Percentiles rank a stretch among this genome's conserved stretches.
phyloP scores from a whole-genome alignment of 2,797 vertebrate species.

The Ara ararauna region DNA sequence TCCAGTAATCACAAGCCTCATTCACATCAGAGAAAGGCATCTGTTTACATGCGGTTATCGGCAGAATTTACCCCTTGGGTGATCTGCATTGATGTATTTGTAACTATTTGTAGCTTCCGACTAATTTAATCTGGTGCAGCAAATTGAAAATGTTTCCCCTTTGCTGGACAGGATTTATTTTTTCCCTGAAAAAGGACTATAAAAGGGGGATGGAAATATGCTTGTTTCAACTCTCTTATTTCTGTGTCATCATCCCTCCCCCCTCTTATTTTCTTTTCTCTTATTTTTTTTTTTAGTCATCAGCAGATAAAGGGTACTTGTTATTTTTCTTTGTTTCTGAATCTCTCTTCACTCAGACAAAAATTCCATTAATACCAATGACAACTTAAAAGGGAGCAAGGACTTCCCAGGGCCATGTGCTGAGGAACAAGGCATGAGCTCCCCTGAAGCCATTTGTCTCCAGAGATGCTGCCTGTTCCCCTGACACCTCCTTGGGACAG shows the following conservation, averaged over 20 bases:
- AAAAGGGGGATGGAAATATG: neutral
- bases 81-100: constrained; percentile 36
- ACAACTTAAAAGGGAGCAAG: neutral
- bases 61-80: constrained; percentile 28
- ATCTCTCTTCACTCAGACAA: neutral
- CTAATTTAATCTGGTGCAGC: constrained; percentile 23
- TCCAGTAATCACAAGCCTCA: constrained; percentile 33
- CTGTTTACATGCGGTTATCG: neutral
- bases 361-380: neutral
- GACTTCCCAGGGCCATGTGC: neutral
- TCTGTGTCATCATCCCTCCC: neutral
- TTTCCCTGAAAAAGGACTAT: neutral
- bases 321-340: neutral
- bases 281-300: neutral
- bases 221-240: neutral
- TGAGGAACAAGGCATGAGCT: neutral
- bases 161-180: neutral
- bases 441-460: neutral
- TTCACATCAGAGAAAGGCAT: constrained; percentile 42
- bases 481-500: neutral
- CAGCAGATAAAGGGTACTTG: neutral
- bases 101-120: neutral
- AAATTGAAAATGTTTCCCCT: constrained; percentile 37
- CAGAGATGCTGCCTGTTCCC: neutral
- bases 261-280: no score